phyloP scores from a whole-genome alignment of 2,888 invertebrate species.

The Dastarcus helophoroides region DNA sequence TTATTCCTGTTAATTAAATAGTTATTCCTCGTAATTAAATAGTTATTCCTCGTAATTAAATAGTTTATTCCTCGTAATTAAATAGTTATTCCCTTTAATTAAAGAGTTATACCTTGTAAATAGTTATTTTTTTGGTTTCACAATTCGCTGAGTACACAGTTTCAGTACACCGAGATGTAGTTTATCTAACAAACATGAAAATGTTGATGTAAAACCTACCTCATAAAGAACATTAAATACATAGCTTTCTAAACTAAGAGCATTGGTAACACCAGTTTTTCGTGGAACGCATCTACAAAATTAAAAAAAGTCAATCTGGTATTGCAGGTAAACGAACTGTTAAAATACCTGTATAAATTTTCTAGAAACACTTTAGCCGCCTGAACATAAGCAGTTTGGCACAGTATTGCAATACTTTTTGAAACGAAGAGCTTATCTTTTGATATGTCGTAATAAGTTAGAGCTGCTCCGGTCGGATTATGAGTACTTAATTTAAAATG shows the following conservation, averaged over 20 bases:
- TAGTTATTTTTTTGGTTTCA: too few relatives aligned
- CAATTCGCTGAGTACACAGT: too few relatives aligned
- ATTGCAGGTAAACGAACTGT: conserved; percentile 1
- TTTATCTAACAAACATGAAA: too few relatives aligned
- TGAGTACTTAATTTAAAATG: conserved; percentile 79
- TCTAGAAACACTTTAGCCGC: conserved; percentile 77
- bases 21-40: too few relatives aligned
- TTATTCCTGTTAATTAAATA: too few relatives aligned
- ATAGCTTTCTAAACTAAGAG: conserved; percentile 81
- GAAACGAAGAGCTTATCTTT: conserved; percentile 92
- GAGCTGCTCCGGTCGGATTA: conserved; percentile 56
- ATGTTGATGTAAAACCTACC: conserved; percentile 39
- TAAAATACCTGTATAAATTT: conserved; percentile 66
- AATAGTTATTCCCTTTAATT: too few relatives aligned
- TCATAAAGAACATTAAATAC: conserved; percentile 93
- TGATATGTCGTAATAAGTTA: conserved; percentile 83
- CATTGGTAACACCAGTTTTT: conserved; percentile 22
- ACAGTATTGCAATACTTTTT: conserved; percentile 84
- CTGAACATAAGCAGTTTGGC: conserved; percentile 82
- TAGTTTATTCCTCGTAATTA: too few relatives aligned
- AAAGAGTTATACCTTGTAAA: too few relatives aligned
- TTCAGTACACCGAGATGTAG: too few relatives aligned
- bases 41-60: too few relatives aligned
- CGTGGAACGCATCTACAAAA: conserved; percentile 61
- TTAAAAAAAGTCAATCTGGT: conserved; percentile 7